Evolutionary conservation across 2,888 invertebrate species (phyloP), one percentile per base, ranked within the genome.

Genomic region (Choristoneura rosaceana): DNA sequence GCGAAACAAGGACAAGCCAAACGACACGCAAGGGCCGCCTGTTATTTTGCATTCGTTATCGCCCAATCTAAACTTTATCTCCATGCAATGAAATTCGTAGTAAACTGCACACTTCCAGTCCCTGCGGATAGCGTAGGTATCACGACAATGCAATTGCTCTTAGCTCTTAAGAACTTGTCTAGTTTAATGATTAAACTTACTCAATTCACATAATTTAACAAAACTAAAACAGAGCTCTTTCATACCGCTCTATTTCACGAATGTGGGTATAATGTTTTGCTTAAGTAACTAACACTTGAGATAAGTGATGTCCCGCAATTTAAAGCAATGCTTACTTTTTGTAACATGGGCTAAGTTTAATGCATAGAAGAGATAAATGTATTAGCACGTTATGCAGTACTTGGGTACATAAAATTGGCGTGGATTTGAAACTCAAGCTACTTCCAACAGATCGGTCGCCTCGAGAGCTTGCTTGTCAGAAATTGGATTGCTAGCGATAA

Each of bases 1-100:
- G 75, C 77, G 79, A 79, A 85, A 85, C 91, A 90, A 92, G 91
- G 91, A 90, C 91, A 85, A 78, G 77, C 78, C 86, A 84, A 83
- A 86, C 87, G 87, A 87, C 87, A 87, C 84, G 83, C 83, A 77
- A 83, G 81, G 83, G 81, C 73, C 70, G 78, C 77, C 82, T 79
- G 82, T 84, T 81, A 83, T 84, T 82, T 84, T 78, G 79, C 82
- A 80, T 81, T 79, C 76, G 78, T 75, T 79, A 81, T 79, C 76
- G 76, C 75, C 73, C 67, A 79, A 76, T 76, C 76, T 77, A 76
- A 76, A 77, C 77, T 76, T 76, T 75, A 75, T 58, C 71, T 73
- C 74, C 63, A 64, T 64, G 63, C 67, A 63, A 74, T 71, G 63
- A 70, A 74, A 70, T 70, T 74, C 70, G 45, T 64, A 71, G 63